Percentiles rank a stretch among this genome's conserved stretches.
phyloP scores from a whole-genome alignment of 2,113 vertebrate species.

The Chrysemys picta region DNA sequence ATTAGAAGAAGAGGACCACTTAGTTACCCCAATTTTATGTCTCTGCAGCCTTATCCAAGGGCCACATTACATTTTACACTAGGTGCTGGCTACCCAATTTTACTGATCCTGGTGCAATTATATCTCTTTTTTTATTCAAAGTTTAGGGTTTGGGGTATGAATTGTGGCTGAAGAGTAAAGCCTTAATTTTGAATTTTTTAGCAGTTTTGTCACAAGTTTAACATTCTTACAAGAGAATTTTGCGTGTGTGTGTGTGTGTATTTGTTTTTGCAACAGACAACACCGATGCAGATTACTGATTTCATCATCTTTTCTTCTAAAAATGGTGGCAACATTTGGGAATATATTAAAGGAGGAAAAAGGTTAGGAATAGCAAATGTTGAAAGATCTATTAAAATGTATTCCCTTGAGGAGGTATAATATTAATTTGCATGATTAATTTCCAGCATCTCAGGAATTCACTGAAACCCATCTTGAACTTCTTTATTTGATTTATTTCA shows the following conservation, averaged over 20 bases:
- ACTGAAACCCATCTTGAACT: slow-evolving; percentile 42
- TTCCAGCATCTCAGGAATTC: slow-evolving; percentile 31
- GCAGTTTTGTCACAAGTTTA: neutral
- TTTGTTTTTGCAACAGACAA: neutral
- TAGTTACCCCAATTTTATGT: neutral
- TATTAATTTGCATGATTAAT: slow-evolving; percentile 51
- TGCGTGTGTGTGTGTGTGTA: neutral
- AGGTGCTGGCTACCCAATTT: neutral
- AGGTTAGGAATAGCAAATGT: neutral
- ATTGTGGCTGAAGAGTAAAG: neutral
- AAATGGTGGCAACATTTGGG: slow-evolving; percentile 22
- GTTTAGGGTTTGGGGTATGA: neutral
- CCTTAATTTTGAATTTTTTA: neutral
- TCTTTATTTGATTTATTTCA: slow-evolving; percentile 56
- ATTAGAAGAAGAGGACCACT: neutral
- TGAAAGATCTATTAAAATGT: slow-evolving; percentile 31
- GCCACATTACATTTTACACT: neutral
- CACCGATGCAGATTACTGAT: slow-evolving; percentile 1
- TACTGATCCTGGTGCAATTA: neutral
- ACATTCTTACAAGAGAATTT: neutral
- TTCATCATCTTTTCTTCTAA: slow-evolving; percentile 23
- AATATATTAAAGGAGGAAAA: slow-evolving; percentile 30
- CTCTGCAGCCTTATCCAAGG: neutral
- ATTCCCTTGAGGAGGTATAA: slow-evolving; percentile 22
- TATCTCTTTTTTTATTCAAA: slow-evolving; percentile 12